Percentiles rank a stretch among this genome's conserved stretches.
Conservation (phyloP, 1,140 invertebrate genomes). For the Subanguina moxae region DNA sequence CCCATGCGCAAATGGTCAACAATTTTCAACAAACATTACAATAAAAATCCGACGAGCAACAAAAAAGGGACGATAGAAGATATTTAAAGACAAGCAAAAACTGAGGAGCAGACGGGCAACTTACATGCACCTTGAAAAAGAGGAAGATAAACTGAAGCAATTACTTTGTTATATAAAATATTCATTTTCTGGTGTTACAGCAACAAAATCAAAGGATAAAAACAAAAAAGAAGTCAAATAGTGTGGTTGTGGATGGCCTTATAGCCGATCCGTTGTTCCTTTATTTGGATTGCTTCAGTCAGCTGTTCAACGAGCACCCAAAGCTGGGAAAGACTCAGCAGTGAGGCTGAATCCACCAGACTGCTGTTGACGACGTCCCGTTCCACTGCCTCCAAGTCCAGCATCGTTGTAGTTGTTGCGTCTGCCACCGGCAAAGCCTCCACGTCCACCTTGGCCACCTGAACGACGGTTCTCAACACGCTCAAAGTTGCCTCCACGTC, state of each 20-base stretch:
- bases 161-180: background rate
- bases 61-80: background rate
- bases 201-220: background rate
- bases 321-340: constrained; percentile 25
- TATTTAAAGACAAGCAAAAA: background rate
- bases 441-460: constrained; percentile 20
- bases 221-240: background rate
- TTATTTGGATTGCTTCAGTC: background rate
- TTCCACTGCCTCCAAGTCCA: constrained; percentile 2
- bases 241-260: too few relatives aligned
- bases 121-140: background rate
- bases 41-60: too few relatives aligned
- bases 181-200: constrained; percentile 2
- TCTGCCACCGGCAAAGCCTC: background rate
- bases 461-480: background rate
- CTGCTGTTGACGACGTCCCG: constrained; percentile 12
- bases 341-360: constrained; percentile 7
- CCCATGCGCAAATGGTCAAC: too few relatives aligned
- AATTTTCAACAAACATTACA: too few relatives aligned
- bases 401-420: background rate
- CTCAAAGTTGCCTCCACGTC: constrained; percentile 3
- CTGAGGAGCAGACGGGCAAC: background rate
- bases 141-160: background rate
- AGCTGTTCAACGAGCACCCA: constrained; percentile 30
- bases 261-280: too few relatives aligned